Evolutionary conservation across 2,888 invertebrate genomes (phyloP).

Genomic region (Therioaphis trifolii): DNA sequence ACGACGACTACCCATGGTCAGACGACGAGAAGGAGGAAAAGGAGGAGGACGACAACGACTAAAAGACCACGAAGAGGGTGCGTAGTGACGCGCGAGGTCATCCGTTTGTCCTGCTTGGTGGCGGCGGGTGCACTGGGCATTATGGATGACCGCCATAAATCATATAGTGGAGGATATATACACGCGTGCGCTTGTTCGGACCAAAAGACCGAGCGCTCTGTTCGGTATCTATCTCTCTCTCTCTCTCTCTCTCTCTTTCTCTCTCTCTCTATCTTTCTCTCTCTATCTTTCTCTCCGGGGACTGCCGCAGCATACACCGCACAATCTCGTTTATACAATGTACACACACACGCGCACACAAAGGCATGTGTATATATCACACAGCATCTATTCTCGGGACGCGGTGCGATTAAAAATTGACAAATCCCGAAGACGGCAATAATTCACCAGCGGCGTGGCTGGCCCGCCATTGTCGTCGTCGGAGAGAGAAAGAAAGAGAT

Average conservation of each 20-base stretch:
- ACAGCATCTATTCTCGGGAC: conserved; percentile 20
- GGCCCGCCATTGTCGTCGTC: not conserved
- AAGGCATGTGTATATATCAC: too few species aligned
- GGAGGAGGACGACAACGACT: not conserved
- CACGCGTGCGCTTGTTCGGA: conserved; percentile 32
- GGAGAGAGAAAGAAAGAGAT: not conserved
- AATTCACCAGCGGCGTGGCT: conserved; percentile 27
- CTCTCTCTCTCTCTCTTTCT: conserved; percentile 40
- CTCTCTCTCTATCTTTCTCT: not conserved
- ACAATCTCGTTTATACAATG: conserved; percentile 53
- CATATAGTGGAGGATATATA: conserved; percentile 57
- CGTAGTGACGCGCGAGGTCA: conserved; percentile 40
- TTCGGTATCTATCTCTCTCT: too few species aligned
- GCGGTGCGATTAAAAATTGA: conserved; percentile 58
- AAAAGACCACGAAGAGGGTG: conserved; percentile 5
- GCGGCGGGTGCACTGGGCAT: conserved; percentile 45
- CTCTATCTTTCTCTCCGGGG: conserved; percentile 61
- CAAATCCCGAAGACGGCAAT: conserved; percentile 62
- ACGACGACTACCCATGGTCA: too few species aligned
- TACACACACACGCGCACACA: conserved; percentile 24
- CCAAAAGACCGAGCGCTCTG: conserved; percentile 11
- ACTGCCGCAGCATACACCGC: conserved; percentile 63
- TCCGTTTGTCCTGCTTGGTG: conserved; percentile 54
- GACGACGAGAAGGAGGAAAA: not conserved
- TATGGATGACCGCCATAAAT: conserved; percentile 65